Conservation (phyloP, 2,797 vertebrate genomes). For the Chelmon rostratus region DNA sequence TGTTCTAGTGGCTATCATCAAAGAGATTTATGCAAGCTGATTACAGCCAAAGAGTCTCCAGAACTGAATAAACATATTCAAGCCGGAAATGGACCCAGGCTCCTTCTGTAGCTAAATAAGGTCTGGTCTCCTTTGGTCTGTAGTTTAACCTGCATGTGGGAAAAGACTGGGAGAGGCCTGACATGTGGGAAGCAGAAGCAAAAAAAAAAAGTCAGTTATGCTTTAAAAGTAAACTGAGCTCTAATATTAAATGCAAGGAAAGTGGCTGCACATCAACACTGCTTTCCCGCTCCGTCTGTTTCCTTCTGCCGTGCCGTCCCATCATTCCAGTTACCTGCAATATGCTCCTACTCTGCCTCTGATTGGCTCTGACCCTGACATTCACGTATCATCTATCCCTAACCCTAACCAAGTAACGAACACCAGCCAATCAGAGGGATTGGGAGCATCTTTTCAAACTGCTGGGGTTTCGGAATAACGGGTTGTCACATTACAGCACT, state of each 20-base stretch:
- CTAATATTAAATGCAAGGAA: not conserved
- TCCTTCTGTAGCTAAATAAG: slow-evolving; percentile 64
- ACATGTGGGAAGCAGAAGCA: not conserved
- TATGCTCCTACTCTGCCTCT: too few species aligned
- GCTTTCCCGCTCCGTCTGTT: not conserved
- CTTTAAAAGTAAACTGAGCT: slow-evolving; percentile 24
- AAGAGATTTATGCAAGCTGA: slow-evolving; percentile 86
- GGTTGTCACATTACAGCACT: not conserved
- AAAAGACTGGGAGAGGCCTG: not conserved
- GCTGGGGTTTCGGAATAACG: too few species aligned
- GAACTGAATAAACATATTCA: slow-evolving; percentile 82
- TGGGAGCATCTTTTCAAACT: too few species aligned
- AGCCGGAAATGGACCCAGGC: slow-evolving; percentile 68
- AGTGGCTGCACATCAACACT: not conserved
- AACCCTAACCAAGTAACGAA: too few species aligned
- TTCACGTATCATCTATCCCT: too few species aligned
- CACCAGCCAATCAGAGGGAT: too few species aligned
- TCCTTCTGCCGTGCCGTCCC: not conserved
- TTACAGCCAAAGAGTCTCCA: slow-evolving; percentile 80
- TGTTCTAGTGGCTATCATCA: slow-evolving; percentile 85
- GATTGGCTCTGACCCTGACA: too few species aligned
- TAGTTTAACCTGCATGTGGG: slow-evolving; percentile 50
- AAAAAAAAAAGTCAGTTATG: not conserved
- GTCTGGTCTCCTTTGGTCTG: slow-evolving; percentile 57
- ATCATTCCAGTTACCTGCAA: too few species aligned